Evolutionary conservation across 2,797 vertebrate species (phyloP), one percentile per base, ranked within the genome.

Genomic region (Sebastes reedi): DNA sequence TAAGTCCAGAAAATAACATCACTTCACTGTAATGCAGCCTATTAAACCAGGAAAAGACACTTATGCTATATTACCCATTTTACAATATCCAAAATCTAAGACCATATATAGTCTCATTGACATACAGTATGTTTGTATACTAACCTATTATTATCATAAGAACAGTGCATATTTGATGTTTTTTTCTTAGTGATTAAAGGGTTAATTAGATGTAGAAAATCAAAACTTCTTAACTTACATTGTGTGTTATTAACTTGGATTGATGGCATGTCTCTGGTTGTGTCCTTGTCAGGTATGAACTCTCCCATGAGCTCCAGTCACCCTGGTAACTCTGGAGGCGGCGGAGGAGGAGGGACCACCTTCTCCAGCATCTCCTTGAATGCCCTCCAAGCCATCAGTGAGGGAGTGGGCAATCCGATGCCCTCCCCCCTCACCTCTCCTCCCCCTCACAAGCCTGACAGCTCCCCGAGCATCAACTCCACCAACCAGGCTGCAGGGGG

Each of bases 301-400:
- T 99, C 98, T 60, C 97, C 98, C 10, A 97, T 99, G 96, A 97
- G 97, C 83, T 95, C 97, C 67, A 92, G 95, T 72, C 94, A 96
- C 83, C 96, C 92, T 55, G 87, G 94, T 18, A 88, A 95, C 79
- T 83, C 87, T 55, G 97, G 96, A 83, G 93, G 16, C 16, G 42
- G 95, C 54, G 94, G 96, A 20, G 91, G 94, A 20, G 92, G 93
- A 32, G 86, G 96, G 67, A 94, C 93, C 90, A 96, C 92, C 77
- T 99, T 98, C 90, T 99, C 98, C 71, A 99, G 98, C 94, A 99
- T 97, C 90, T 99, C 99, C 8, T 95, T 99, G 68, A 99, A 98
- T 73, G 99, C 99, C 82, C 96, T 99, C 71, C 99, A 99, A 93
- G 99, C 99, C 87, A 99, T 99, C 80, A 99, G 99, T 75, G 99